A percentile compares a stretch with the other conserved stretches of the same genome.
phyloP scores from a whole-genome alignment of 2,888 invertebrate species.

The Iphiclides podalirius region DNA sequence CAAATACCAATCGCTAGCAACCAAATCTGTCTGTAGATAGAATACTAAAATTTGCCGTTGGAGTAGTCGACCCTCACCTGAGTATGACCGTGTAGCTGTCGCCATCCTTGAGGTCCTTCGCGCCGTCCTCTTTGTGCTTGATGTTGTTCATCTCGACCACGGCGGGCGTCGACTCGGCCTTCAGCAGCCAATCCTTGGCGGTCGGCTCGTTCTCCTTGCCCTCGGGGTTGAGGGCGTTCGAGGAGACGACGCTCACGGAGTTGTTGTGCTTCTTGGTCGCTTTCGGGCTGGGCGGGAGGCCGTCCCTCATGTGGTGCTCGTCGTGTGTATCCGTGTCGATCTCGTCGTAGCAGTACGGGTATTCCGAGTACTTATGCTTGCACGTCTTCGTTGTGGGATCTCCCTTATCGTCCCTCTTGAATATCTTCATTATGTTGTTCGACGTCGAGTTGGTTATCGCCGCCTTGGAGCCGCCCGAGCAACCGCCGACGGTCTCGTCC shows the following conservation, averaged over 20 bases:
- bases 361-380: slow-evolving; percentile 93
- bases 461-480: slow-evolving; percentile 57
- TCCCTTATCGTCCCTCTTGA: slow-evolving; percentile 63
- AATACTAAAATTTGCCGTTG: no score
- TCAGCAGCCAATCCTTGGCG: slow-evolving; percentile 67
- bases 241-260: slow-evolving; percentile 71
- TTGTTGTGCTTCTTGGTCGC: slow-evolving; percentile 67
- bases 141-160: slow-evolving; percentile 74
- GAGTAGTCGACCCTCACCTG: slow-evolving; percentile 67
- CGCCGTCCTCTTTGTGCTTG: slow-evolving; percentile 65
- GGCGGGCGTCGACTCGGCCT: slow-evolving; percentile 52
- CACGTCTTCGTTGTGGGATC: slow-evolving; percentile 84
- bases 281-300: slow-evolving; percentile 66
- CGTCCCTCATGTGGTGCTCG: slow-evolving; percentile 77
- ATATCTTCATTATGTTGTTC: slow-evolving; percentile 64
- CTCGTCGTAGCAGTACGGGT: slow-evolving; percentile 92
- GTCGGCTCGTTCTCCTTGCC: slow-evolving; percentile 63
- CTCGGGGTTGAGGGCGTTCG: slow-evolving; percentile 61
- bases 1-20: no score
- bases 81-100: slow-evolving; percentile 90
- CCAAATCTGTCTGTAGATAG: no score
- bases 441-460: slow-evolving; percentile 66
- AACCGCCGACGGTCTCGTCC: slow-evolving; percentile 79
- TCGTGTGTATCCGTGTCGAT: slow-evolving; percentile 87
- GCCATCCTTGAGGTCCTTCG: slow-evolving; percentile 77